phyloP scores from a whole-genome alignment of 2,113 vertebrate genomes.

The Terrapene triunguis region DNA sequence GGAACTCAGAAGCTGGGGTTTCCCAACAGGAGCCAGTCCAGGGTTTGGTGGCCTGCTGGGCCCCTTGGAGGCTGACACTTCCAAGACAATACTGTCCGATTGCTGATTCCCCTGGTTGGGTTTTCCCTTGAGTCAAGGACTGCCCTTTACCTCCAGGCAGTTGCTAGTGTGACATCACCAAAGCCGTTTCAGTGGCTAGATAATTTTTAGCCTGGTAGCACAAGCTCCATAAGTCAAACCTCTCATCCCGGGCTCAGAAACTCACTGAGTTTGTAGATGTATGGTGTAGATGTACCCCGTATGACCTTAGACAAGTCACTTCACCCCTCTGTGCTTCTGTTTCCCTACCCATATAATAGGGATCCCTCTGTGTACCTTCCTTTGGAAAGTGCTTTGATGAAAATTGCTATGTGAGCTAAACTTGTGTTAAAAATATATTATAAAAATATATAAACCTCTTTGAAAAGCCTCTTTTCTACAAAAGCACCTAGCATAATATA shows the following conservation, averaged over 20 bases:
- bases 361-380: neutral
- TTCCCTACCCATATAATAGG: neutral
- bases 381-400: neutral
- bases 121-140: neutral
- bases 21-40: neutral
- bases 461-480: neutral
- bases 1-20: neutral
- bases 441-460: neutral
- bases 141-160: neutral
- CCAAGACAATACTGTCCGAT: neutral
- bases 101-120: neutral
- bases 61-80: neutral
- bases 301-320: conserved; percentile 8
- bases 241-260: neutral
- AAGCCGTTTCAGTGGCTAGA: neutral
- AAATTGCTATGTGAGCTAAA: neutral
- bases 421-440: neutral
- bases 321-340: neutral
- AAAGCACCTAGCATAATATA: conserved; percentile 20
- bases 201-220: neutral
- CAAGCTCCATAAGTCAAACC: neutral
- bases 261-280: neutral
- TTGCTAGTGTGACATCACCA: neutral
- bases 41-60: neutral
- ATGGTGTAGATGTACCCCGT: neutral